These are phyloP conservation scores for Heliothis virescens DNA, from an alignment of 1,140 invertebrate genomes.

Conservation along the genomic window DNA sequence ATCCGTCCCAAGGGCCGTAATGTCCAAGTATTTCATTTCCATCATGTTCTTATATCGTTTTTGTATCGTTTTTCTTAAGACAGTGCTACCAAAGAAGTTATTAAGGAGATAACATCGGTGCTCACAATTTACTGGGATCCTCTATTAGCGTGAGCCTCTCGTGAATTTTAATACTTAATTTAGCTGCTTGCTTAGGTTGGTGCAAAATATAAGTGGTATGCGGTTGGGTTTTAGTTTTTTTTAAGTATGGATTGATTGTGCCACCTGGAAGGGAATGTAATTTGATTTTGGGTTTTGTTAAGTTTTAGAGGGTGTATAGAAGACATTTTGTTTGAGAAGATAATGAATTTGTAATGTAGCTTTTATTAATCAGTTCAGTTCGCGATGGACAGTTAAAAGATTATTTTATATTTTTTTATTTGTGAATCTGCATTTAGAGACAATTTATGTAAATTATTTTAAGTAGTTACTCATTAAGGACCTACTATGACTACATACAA, in stretches of 20 bases:
- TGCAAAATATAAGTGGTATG: constrained; percentile 19
- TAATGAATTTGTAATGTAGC: too few relatives aligned
- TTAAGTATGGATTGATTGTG: neutral
- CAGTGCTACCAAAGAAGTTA: constrained; percentile 72
- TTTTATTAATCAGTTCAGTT: too few relatives aligned
- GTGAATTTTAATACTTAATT: constrained; percentile 70
- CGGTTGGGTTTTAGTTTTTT: neutral
- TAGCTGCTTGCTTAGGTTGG: constrained; percentile 47
- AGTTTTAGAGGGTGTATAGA: too few relatives aligned
- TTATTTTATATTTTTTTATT: too few relatives aligned
- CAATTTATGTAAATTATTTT: too few relatives aligned
- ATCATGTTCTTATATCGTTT: constrained; percentile 63
- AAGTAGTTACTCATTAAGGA: too few relatives aligned
- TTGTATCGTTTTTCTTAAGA: constrained; percentile 50
- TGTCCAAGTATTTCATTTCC: constrained; percentile 40
- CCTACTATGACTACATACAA: too few relatives aligned
- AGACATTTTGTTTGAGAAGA: too few relatives aligned
- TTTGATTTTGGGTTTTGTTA: too few relatives aligned
- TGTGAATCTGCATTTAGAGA: too few relatives aligned
- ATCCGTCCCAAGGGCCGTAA: constrained; percentile 11
- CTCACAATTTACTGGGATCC: constrained; percentile 57
- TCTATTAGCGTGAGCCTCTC: constrained; percentile 52
- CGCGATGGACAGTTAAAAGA: too few relatives aligned
- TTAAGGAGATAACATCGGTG: constrained; percentile 70
- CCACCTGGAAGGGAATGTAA: neutral